phyloP scores from a whole-genome alignment of 2,888 invertebrate species.

The Tubulanus polymorphus region DNA sequence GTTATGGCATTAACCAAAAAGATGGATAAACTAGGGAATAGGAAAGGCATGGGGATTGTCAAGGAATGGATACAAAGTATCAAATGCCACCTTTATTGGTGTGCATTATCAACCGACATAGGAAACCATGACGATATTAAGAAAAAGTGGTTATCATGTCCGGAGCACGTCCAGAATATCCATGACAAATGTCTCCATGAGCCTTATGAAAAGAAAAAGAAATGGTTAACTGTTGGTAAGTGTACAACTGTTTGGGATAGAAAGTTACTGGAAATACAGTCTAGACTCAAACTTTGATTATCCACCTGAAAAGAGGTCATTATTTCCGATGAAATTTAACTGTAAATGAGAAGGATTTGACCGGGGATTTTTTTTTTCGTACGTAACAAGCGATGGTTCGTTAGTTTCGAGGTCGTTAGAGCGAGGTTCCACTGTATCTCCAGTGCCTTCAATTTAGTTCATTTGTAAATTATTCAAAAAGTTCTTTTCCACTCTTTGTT shows the following conservation, averaged over 20 bases:
- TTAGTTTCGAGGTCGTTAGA: too few species aligned
- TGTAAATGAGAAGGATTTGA: too few species aligned
- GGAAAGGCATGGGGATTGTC: not conserved
- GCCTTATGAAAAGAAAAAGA: not conserved
- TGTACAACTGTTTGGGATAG: not conserved
- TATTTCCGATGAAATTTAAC: too few species aligned
- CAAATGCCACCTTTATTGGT: not conserved
- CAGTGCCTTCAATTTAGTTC: too few species aligned
- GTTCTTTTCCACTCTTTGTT: too few species aligned
- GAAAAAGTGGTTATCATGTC: not conserved
- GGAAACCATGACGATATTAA: not conserved
- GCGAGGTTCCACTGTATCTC: too few species aligned
- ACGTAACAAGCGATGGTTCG: too few species aligned
- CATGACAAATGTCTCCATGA: conserved; percentile 1
- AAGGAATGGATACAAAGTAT: not conserved
- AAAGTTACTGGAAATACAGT: not conserved
- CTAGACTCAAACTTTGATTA: not conserved
- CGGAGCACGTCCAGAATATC: not conserved
- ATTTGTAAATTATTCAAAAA: too few species aligned
- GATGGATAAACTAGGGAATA: not conserved
- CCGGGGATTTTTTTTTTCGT: too few species aligned
- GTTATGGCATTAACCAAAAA: not conserved
- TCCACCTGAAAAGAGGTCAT: too few species aligned
- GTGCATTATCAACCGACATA: not conserved
- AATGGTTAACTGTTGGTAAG: not conserved